Evolutionary conservation across 2,888 invertebrate species (phyloP).

Genomic region (Archaeoteleia sp.): DNA sequence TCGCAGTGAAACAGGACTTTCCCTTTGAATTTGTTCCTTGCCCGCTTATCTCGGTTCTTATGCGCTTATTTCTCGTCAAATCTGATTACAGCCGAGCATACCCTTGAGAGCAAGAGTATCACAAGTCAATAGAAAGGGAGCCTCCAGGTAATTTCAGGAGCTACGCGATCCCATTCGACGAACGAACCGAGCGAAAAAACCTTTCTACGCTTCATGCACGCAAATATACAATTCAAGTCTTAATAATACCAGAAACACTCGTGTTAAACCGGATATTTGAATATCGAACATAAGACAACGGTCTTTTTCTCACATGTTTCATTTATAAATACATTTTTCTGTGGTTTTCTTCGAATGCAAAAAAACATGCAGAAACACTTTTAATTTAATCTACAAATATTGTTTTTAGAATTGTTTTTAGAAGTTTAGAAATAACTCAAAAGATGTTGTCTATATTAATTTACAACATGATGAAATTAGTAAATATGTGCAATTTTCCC

Average conservation of each 20-base stretch:
- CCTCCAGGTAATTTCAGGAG: conserved; percentile 45
- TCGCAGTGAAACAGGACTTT: background rate
- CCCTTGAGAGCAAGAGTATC: conserved; percentile 41
- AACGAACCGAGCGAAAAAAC: conserved; percentile 15
- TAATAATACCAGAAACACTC: conserved; percentile 1
- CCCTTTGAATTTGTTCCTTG: conserved; percentile 31
- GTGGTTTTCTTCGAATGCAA: no score
- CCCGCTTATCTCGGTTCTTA: conserved; percentile 48
- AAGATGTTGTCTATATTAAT: no score
- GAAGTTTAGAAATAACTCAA: no score
- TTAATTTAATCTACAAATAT: no score
- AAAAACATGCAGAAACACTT: no score
- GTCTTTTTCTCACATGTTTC: background rate
- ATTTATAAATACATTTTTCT: no score
- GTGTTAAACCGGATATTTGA: background rate
- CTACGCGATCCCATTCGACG: conserved; percentile 26
- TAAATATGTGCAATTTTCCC: no score
- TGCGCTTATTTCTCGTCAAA: conserved; percentile 47
- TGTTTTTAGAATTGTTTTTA: no score
- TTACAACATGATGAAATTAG: no score
- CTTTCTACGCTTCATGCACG: conserved; percentile 28
- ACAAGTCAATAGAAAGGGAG: conserved; percentile 48
- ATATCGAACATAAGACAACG: background rate
- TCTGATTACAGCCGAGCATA: conserved; percentile 44
- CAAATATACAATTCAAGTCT: conserved; percentile 14